Evolutionary conservation across 1,140 invertebrate species (phyloP).

Genomic region (Magallana angulata): DNA sequence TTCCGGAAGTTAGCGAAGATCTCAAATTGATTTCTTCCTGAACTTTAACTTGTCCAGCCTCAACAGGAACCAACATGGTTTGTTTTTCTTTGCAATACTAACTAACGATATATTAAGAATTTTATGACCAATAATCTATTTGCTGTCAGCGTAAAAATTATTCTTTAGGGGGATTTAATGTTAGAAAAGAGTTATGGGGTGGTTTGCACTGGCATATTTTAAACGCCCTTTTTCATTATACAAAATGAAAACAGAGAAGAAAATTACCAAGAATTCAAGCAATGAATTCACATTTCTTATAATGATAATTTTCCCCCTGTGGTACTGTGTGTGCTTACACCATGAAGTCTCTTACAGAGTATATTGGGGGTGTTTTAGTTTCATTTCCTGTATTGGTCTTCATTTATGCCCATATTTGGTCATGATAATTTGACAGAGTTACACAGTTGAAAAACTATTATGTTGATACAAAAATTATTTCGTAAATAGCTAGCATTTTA

Average conservation of each 20-base stretch:
- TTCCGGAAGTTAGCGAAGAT: constrained; percentile 23
- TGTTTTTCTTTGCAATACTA: neutral
- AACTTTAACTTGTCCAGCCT: constrained; percentile 30
- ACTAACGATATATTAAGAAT: too few relatives aligned
- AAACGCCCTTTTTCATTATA: neutral
- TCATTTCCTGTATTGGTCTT: constrained; percentile 28
- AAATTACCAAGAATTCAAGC: neutral
- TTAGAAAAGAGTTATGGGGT: neutral
- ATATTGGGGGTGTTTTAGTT: neutral
- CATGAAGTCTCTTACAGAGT: too few relatives aligned
- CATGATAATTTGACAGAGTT: neutral
- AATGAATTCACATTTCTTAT: too few relatives aligned
- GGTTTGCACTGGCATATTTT: neutral
- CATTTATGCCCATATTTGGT: constrained; percentile 27
- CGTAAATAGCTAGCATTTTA: too few relatives aligned
- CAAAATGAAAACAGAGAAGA: neutral
- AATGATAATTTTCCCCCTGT: too few relatives aligned
- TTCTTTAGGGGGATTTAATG: too few relatives aligned
- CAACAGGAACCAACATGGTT: constrained; percentile 21
- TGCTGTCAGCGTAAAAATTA: too few relatives aligned
- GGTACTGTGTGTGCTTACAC: too few relatives aligned
- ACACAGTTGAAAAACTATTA: too few relatives aligned
- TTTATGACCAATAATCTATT: too few relatives aligned
- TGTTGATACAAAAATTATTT: too few relatives aligned
- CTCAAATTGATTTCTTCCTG: constrained; percentile 28